Evolutionary conservation across 2,888 invertebrate species (phyloP), one percentile per base, ranked within the genome.

Genomic region (Drosophila fulvimacula): DNA sequence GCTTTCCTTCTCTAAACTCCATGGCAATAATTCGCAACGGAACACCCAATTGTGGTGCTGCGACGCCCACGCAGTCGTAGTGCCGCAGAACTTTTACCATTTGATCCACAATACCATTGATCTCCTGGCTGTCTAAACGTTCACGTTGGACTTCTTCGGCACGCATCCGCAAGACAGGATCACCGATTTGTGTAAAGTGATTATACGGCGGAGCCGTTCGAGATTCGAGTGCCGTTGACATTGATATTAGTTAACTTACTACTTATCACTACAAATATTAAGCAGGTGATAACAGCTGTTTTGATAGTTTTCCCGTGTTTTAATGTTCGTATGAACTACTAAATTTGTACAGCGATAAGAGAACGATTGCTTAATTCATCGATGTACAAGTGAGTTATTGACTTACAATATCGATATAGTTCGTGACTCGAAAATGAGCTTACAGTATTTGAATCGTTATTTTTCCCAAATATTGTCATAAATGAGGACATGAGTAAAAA

Each of bases 21-120:
- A 95, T 92, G 2, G 93, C 93, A 83, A 96, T 94, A 79, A 96
- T 94, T 85, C 95, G 93, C 75, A 95, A 90, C 39, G 95, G 94
- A 0, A 96, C 90, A 1, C 96, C 96, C 58, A 97, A 94, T 92
- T 96, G 96, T 2, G 96, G 95, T 0, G 96, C 96, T 11, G 96
- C 94, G 86, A 96, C 92, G 15, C 96, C 96, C 32, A 95, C 93
- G 62, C 95, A 94, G n/a, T 94, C 92, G 82, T 95, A 95, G 73
- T 93, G 94, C 59, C 93, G 92, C 65, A 96, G 92, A 5, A 95
- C 95, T 60, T 93, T 86, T 63, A 93, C 92, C 91, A 96, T 92
- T 75, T 93, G 93, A 11, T 93, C 91, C 27, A 96, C 93, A 51
- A 95, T 84, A 27, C 92, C 92, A 82, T 94, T 93, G 15, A 95